These are phyloP conservation scores for Xiphophorus birchmanni DNA, from an alignment of 2,797 vertebrate species.

Conservation along the genomic window DNA sequence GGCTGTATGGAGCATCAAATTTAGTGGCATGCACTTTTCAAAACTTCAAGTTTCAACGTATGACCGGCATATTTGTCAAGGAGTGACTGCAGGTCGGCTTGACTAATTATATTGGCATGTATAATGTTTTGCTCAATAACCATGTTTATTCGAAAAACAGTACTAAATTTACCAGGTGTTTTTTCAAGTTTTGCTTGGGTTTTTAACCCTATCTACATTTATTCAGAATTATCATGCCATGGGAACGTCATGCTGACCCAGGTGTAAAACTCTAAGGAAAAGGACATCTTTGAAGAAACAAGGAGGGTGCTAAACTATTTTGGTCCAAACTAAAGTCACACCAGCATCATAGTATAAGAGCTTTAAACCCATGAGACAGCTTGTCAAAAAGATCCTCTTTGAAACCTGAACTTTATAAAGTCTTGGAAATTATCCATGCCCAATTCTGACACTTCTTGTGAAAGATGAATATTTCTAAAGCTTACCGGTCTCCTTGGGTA, in stretches of 20 bases:
- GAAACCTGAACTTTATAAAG: neutral
- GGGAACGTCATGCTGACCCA: neutral
- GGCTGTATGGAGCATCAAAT: neutral
- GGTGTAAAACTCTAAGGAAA: neutral
- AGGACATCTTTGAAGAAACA: neutral
- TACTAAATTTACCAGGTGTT: neutral
- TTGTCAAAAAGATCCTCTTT: neutral
- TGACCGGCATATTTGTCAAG: neutral
- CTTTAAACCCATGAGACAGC: neutral
- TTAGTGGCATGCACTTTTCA: neutral
- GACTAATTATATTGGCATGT: neutral
- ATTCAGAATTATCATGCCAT: neutral
- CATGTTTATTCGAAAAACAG: neutral
- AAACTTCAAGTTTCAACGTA: neutral
- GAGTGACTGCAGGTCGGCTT: neutral
- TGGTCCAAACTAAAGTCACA: neutral
- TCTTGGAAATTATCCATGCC: no score
- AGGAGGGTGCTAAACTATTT: neutral
- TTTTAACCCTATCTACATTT: neutral
- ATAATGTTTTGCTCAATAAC: neutral
- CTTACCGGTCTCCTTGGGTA: slow-evolving; percentile 69
- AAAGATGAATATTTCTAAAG: neutral
- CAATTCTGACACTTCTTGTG: neutral
- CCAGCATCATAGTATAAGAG: neutral
- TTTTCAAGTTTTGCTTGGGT: neutral